Percentiles rank a stretch among this genome's conserved stretches.
These are phyloP conservation scores for Micoletzkya japonica DNA, from an alignment of 2,888 invertebrate genomes.

Conservation along the genomic window DNA sequence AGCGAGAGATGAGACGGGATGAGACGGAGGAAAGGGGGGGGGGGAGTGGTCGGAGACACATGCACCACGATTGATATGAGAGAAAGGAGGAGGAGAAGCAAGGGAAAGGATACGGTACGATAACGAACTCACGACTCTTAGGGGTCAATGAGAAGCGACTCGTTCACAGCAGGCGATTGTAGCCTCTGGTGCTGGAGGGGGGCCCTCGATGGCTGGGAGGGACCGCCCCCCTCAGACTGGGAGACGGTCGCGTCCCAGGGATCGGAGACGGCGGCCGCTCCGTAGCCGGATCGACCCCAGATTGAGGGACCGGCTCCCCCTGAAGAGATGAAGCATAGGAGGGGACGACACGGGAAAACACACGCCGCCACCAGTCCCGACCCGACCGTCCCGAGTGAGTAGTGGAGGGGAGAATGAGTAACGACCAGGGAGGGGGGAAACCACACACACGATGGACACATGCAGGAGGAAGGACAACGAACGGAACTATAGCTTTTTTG, in stretches of 20 bases:
- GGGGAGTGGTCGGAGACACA: neutral
- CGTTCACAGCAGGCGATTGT: conserved; percentile 27
- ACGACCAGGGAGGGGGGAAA: neutral
- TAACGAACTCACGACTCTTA: conserved; percentile 8
- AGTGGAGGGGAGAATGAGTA: neutral
- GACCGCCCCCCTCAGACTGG: neutral
- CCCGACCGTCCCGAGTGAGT: conserved; percentile 1
- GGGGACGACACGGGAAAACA: neutral
- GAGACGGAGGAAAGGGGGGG: neutral
- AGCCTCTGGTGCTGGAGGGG: neutral
- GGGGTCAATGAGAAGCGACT: no score
- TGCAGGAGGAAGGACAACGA: conserved; percentile 9
- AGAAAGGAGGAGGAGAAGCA: neutral
- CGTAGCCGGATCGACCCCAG: conserved; percentile 26
- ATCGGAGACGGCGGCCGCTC: conserved; percentile 20
- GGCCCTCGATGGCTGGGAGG: neutral
- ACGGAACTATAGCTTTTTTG: no score
- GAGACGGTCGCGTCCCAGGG: conserved; percentile 6
- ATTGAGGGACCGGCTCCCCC: conserved; percentile 16
- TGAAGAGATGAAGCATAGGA: neutral
- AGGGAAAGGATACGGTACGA: no score
- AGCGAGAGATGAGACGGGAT: conserved; percentile 13
- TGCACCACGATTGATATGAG: neutral
- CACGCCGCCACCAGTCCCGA: conserved; percentile 13
- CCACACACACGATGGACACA: neutral